Evolutionary conservation across 2,113 vertebrate genomes (phyloP), one percentile per base, ranked within the genome.

Genomic region (Megalops atlanticus): DNA sequence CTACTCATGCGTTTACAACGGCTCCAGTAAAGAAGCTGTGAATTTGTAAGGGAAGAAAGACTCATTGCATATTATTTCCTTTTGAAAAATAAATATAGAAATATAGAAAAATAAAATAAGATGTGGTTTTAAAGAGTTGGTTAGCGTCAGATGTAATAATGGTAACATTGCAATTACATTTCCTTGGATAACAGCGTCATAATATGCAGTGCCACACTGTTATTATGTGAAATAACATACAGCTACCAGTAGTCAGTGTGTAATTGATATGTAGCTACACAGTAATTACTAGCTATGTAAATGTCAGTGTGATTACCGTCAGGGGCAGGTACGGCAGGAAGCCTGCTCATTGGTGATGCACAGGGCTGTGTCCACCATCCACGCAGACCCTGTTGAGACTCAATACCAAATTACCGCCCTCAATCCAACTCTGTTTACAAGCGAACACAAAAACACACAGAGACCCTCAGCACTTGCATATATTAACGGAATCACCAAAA

Each of bases 401-500:
- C 38, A 69, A 49, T 47, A 72, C 78, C 68, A 71, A 79, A 79
- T 52, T 49, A 47, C 18, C 39, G 16, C 39, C 72, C 72, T 39
- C 38, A n/a, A 38, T 76, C 43, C 41, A 33, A 40, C 31, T 43
- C 64, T 82, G 54, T 79, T 74, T 6, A 74, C 74, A 75, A n/a
- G 74, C 78, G 64, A 71, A 43, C 81, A 69, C 78, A 79, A 74
- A 76, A 38, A 78, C 47, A 41, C 27, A 41, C 52, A 31, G 36
- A 45, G 36, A 78, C 49, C 36, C 35, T 52, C 31, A 58, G 68
- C 40, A 5, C 40, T 58, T 39, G 79, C 72, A 80, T 70, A 52
- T 74, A 78, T 83, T 75, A 83, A 77, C 45, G n/a, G 11, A 80
- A 45, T 58, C 71, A 43, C 47, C 33, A 16, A 74, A 64, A 84